phyloP scores from a whole-genome alignment of 2,113 vertebrate species.

The Nestor notabilis region DNA sequence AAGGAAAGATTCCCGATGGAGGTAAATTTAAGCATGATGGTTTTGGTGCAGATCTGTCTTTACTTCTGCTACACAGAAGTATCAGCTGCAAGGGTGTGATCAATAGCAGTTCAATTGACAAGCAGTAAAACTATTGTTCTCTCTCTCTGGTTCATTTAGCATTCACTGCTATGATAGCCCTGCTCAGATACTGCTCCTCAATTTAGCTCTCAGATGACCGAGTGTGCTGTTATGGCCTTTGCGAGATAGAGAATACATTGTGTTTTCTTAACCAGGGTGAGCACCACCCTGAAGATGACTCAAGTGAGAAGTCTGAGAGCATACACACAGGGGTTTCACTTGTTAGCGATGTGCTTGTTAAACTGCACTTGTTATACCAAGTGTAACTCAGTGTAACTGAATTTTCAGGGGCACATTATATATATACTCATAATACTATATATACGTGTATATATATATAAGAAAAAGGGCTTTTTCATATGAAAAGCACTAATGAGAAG shows the following conservation, averaged over 20 bases:
- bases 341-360: background rate
- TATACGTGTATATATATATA: too few relatives aligned
- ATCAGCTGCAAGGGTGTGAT: background rate
- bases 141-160: background rate
- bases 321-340: background rate
- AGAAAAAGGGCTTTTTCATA: background rate
- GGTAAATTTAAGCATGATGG: background rate
- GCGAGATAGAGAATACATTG: background rate
- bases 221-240: background rate
- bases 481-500: background rate
- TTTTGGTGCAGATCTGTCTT: background rate
- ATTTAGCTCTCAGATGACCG: background rate
- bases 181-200: background rate
- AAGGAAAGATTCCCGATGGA: background rate
- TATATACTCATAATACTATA: too few relatives aligned
- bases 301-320: background rate
- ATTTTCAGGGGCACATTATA: background rate
- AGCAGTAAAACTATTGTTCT: conserved; percentile 6
- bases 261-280: background rate
- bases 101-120: background rate
- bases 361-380: background rate
- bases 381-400: background rate
- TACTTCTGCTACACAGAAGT: background rate
- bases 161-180: background rate
- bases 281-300: background rate